phyloP scores from a whole-genome alignment of 2,888 invertebrate species.

The Capitulum mitella region DNA sequence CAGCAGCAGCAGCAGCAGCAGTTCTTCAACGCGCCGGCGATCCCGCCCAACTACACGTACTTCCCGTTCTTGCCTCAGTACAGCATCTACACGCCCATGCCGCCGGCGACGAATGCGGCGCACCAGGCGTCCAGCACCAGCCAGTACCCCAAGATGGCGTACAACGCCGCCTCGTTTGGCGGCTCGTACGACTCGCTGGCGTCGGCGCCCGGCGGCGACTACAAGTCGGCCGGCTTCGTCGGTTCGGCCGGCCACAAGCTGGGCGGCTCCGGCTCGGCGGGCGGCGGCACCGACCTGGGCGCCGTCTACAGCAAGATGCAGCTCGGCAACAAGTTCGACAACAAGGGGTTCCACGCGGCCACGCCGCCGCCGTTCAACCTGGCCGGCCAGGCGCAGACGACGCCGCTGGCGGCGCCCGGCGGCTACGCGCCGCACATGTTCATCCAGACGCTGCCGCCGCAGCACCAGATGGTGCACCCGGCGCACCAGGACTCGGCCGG shows the following conservation, averaged over 20 bases:
- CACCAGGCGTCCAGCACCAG: not conserved
- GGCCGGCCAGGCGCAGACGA: conserved; percentile 18
- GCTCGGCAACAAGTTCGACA: not conserved
- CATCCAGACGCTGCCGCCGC: not conserved
- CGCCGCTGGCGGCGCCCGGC: not conserved
- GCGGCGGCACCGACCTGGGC: not conserved
- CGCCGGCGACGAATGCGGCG: conserved; percentile 1
- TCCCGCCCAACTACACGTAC: conserved; percentile 23
- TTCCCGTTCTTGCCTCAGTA: not conserved
- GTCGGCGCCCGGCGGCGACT: not conserved
- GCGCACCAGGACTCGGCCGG: not conserved
- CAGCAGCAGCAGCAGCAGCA: not conserved
- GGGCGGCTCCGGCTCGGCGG: conserved; percentile 1
- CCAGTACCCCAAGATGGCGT: conserved; percentile 7
- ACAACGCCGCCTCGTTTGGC: not conserved
- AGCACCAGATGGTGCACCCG: conserved; percentile 16
- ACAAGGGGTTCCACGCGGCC: conserved; percentile 21
- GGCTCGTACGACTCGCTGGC: not conserved
- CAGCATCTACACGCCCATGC: conserved; percentile 20
- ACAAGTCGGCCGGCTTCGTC: not conserved
- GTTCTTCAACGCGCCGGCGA: not conserved
- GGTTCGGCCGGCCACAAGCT: not conserved
- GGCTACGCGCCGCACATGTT: conserved; percentile 1
- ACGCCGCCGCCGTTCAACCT: conserved; percentile 11
- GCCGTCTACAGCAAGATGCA: conserved; percentile 13